A percentile compares a stretch with the other conserved stretches of the same genome.
phyloP scores from a whole-genome alignment of 2,113 vertebrate species.

The Steatornis caripensis region DNA sequence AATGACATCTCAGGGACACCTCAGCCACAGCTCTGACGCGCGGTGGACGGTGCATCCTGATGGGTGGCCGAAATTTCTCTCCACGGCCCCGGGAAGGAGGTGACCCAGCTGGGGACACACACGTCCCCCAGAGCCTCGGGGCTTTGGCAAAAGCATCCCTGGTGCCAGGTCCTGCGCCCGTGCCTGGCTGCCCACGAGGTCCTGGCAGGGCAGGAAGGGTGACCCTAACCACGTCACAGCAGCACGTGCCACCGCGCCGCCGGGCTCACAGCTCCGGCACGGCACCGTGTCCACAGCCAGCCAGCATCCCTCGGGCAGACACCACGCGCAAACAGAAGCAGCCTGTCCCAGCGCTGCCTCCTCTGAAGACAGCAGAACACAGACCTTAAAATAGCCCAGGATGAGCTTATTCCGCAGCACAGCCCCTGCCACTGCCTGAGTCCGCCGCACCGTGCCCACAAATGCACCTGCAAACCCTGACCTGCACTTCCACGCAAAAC shows the following conservation, averaged over 20 bases:
- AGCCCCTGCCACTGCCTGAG: fast-evolving
- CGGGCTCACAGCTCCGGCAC: too few relatives aligned
- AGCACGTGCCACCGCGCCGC: too few relatives aligned
- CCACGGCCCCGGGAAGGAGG: not conserved
- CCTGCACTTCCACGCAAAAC: not conserved
- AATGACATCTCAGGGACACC: not conserved
- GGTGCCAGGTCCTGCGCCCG: fast-evolving
- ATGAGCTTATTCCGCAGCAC: not conserved
- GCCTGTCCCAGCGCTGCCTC: not conserved
- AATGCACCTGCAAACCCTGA: not conserved
- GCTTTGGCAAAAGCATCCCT: not conserved
- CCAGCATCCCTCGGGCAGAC: not conserved
- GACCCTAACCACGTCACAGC: fast-evolving
- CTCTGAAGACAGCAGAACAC: not conserved
- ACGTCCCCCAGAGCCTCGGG: not conserved
- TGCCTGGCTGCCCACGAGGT: not conserved
- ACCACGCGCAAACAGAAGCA: fast-evolving
- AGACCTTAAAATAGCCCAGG: not conserved
- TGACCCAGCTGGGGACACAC: not conserved
- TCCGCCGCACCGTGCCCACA: too few relatives aligned
- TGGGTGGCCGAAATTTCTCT: not conserved
- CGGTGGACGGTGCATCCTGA: not conserved
- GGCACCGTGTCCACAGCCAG: too few relatives aligned
- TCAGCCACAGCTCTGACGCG: not conserved
- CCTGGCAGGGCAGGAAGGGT: not conserved